Percentiles rank a stretch among this genome's conserved stretches.
These are phyloP conservation scores for Muscicapa comitata DNA, from an alignment of 2,797 vertebrate genomes.

Conservation along the genomic window DNA sequence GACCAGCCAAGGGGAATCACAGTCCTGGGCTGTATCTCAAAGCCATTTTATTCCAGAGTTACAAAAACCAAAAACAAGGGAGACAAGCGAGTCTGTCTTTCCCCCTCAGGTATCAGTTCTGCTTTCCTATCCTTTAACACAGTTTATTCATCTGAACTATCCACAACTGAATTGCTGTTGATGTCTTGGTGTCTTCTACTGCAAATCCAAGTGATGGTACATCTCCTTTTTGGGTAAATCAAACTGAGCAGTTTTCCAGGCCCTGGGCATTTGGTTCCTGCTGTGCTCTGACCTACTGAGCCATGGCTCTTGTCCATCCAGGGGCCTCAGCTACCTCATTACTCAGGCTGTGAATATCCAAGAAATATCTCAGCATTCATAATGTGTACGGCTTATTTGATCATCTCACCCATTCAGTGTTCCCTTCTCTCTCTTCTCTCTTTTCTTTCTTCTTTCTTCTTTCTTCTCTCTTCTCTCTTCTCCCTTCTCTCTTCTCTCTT, in stretches of 20 bases:
- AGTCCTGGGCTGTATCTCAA: background rate
- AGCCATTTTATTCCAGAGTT: background rate
- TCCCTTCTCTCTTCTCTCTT: background rate
- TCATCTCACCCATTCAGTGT: background rate
- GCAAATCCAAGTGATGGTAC: background rate
- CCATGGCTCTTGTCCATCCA: background rate
- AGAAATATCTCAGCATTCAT: background rate
- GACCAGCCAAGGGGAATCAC: background rate
- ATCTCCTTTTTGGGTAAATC: background rate
- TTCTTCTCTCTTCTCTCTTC: background rate
- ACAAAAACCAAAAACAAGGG: background rate
- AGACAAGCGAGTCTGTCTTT: background rate
- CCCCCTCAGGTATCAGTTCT: background rate
- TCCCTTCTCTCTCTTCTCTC: background rate
- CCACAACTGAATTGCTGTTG: background rate
- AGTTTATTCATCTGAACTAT: background rate
- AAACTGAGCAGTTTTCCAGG: background rate
- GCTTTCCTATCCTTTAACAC: background rate
- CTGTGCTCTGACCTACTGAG: background rate
- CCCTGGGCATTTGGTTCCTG: background rate
- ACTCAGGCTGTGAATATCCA: background rate
- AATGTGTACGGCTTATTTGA: background rate
- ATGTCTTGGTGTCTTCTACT: background rate
- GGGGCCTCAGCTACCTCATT: accelerated
- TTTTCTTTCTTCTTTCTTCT: background rate